phyloP scores from a whole-genome alignment of 2,888 invertebrate species.

The Eupithecia subumbrata region DNA sequence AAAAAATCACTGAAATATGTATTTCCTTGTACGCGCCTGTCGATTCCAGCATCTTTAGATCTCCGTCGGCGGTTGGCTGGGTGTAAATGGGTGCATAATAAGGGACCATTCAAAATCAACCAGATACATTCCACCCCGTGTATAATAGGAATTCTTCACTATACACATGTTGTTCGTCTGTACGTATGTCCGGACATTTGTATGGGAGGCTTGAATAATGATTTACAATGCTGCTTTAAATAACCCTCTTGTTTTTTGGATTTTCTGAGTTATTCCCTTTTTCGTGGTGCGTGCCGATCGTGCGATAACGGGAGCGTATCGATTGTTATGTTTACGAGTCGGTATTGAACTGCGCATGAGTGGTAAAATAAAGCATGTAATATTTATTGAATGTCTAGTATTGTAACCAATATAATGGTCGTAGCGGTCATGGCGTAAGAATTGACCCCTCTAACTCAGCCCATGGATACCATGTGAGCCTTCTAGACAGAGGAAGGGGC shows the following conservation, averaged over 20 bases:
- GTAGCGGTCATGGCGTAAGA: neutral
- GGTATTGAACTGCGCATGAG: slow-evolving; percentile 11
- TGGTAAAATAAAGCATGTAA: neutral
- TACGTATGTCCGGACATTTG: slow-evolving; percentile 74
- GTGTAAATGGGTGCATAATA: slow-evolving; percentile 85
- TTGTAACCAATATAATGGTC: neutral
- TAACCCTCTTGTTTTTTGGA: slow-evolving; percentile 45
- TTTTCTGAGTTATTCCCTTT: slow-evolving; percentile 46
- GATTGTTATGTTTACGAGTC: slow-evolving; percentile 23
- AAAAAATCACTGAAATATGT: neutral
- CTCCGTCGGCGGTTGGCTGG: slow-evolving; percentile 53
- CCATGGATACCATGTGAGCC: neutral
- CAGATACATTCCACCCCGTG: slow-evolving; percentile 71
- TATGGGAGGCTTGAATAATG: slow-evolving; percentile 78
- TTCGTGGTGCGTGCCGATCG: slow-evolving; percentile 39
- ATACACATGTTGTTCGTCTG: slow-evolving; percentile 75
- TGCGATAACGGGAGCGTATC: slow-evolving; percentile 32
- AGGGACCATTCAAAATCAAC: slow-evolving; percentile 82
- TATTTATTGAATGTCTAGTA: neutral
- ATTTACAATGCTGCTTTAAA: slow-evolving; percentile 69
- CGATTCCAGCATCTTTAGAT: slow-evolving; percentile 44
- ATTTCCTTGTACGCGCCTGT: neutral
- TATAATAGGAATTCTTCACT: slow-evolving; percentile 77
- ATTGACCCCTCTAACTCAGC: neutral
- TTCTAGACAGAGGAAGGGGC: too few species aligned